These are phyloP conservation scores for Cryptocephalus moraei DNA, from an alignment of 2,888 invertebrate species.

Conservation along the genomic window DNA sequence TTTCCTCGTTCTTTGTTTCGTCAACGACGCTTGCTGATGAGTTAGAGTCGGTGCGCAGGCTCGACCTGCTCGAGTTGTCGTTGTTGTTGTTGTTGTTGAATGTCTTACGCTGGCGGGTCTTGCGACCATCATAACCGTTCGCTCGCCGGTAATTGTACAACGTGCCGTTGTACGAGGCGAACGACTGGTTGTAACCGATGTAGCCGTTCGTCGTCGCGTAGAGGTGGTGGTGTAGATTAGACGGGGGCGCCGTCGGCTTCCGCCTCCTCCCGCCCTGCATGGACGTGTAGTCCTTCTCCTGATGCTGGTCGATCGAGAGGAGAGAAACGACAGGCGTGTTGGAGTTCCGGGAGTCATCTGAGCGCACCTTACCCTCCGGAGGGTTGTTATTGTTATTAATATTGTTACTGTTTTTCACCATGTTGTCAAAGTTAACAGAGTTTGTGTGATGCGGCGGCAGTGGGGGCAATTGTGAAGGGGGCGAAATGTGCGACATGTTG, in stretches of 20 bases:
- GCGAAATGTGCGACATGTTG: no score
- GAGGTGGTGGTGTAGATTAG: conserved; percentile 1
- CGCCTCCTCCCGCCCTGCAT: conserved; percentile 35
- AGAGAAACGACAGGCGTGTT: conserved; percentile 36
- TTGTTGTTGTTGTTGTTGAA: conserved; percentile 8
- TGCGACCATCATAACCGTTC: conserved; percentile 7
- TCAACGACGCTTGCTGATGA: conserved; percentile 25
- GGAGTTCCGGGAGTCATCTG: conserved; percentile 20
- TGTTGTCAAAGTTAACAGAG: background rate
- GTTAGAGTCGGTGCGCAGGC: conserved; percentile 27
- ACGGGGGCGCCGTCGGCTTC: conserved; percentile 12
- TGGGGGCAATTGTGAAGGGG: no score
- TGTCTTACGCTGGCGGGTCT: background rate
- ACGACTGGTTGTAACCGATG: conserved; percentile 2
- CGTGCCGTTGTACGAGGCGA: background rate
- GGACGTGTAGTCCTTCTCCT: conserved; percentile 34
- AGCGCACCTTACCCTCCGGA: conserved; percentile 2
- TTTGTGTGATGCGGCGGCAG: background rate
- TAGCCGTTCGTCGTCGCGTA: conserved; percentile 8
- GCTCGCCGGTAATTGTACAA: conserved; percentile 6
- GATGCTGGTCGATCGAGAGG: conserved; percentile 32
- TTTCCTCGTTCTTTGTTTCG: conserved; percentile 16
- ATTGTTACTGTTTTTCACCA: conserved; percentile 4
- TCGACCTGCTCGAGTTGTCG: conserved; percentile 23
- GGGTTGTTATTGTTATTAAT: conserved; percentile 1